These are phyloP conservation scores for Pocillopora grandis DNA, from an alignment of 92 coral and sea anemone species.

Conservation along the genomic window DNA sequence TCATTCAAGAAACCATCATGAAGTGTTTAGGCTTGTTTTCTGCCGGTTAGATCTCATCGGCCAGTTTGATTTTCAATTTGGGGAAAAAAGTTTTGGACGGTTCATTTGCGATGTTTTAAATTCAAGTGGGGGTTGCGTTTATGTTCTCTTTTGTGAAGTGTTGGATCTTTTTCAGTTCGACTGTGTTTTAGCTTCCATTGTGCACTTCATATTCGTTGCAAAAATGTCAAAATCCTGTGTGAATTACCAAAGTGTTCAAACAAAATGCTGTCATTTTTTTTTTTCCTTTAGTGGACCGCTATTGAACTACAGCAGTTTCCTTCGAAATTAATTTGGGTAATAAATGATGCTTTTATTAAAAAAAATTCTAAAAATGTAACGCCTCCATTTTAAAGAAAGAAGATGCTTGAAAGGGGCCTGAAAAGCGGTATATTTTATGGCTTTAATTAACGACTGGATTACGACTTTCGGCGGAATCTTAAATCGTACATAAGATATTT, in stretches of 20 bases:
- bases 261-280: neutral
- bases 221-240: neutral
- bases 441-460: neutral
- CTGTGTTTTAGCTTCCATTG: neutral
- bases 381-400: conserved; percentile 2
- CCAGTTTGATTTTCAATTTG: no score
- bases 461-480: conserved; percentile 14
- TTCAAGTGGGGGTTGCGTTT: no score
- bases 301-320: conserved; percentile 6
- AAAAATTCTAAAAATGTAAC: neutral
- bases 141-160: no score
- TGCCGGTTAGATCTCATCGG: no score
- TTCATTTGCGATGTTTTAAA: no score
- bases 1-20: no score
- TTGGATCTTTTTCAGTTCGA: neutral
- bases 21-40: no score
- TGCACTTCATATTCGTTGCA: neutral
- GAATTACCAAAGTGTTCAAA: conserved; percentile 5
- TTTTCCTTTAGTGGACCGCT: neutral
- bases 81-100: no score
- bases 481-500: neutral
- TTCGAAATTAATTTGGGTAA: conserved; percentile 2
- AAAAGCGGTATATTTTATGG: neutral
- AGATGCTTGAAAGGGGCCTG: neutral
- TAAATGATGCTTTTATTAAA: neutral